phyloP scores from a whole-genome alignment of 2,797 vertebrate genomes.

The Onychomys arenicola region DNA sequence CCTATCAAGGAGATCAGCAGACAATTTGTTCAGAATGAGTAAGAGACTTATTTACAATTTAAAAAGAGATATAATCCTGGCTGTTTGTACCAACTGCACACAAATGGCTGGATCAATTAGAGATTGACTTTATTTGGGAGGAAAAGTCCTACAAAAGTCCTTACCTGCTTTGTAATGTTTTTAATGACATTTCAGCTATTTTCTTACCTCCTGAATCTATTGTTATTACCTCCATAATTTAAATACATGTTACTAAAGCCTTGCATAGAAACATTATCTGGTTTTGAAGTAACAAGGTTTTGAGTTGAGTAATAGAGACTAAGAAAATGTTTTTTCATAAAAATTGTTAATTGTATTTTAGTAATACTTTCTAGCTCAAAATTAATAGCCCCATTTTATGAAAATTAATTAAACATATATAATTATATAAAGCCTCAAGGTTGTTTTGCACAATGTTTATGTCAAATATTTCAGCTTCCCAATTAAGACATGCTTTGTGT shows the following conservation, averaged over 20 bases:
- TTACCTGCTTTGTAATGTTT: constrained; percentile 34
- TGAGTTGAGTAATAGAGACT: background rate
- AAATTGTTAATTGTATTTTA: background rate
- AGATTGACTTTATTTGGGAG: constrained; percentile 68
- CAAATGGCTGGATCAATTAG: constrained; percentile 60
- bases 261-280: background rate
- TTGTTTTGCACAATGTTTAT: background rate
- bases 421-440: background rate
- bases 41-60: constrained; percentile 27
- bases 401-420: constrained; percentile 17
- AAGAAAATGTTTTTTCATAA: background rate
- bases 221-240: constrained; percentile 2
- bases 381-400: background rate
- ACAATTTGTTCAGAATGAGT: background rate
- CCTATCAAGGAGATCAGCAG: background rate
- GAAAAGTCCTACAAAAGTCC: background rate
- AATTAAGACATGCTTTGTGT: background rate
- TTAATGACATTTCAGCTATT: constrained; percentile 38
- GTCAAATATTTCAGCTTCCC: constrained; percentile 23
- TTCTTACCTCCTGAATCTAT: background rate
- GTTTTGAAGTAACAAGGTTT: constrained; percentile 40
- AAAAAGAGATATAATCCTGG: constrained; percentile 33
- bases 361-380: background rate
- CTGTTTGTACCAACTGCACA: constrained; percentile 49
- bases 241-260: background rate